Conservation (phyloP, 2,888 invertebrate species). For the Drosophila limbata region DNA sequence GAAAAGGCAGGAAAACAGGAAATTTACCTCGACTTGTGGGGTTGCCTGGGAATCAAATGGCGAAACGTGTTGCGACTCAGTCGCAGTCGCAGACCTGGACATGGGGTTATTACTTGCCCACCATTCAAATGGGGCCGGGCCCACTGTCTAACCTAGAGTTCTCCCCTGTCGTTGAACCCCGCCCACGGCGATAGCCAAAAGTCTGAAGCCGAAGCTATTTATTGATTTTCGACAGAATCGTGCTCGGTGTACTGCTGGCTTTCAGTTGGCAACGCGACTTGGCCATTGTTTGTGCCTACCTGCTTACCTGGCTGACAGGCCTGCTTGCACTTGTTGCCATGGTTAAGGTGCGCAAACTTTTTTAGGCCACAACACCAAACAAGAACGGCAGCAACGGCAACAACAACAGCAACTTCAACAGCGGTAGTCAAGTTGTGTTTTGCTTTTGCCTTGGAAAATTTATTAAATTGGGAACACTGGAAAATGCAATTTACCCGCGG, state of each 20-base stretch:
- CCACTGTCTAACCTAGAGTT: conserved; percentile 29
- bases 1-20: conserved; percentile 62
- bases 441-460: conserved; percentile 49
- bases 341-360: conserved; percentile 68
- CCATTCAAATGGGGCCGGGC: conserved; percentile 31
- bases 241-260: conserved; percentile 57
- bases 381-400: conserved; percentile 36
- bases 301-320: conserved; percentile 14
- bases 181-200: conserved; percentile 10
- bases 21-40: conserved; percentile 73
- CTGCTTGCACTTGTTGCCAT: conserved; percentile 76
- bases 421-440: conserved; percentile 34
- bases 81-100: conserved; percentile 34
- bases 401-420: conserved; percentile 18
- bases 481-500: conserved; percentile 54
- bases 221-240: conserved; percentile 70
- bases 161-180: conserved; percentile 24
- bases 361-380: conserved; percentile 54
- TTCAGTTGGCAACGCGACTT: conserved; percentile 70
- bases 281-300: conserved; percentile 44
- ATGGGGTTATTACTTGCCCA: conserved; percentile 27
- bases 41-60: conserved; percentile 69
- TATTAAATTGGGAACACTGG: conserved; percentile 48
- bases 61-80: conserved; percentile 67
- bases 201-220: conserved; percentile 32